Conservation (phyloP, 2,888 invertebrate species). For the Parasteatoda lunata region DNA sequence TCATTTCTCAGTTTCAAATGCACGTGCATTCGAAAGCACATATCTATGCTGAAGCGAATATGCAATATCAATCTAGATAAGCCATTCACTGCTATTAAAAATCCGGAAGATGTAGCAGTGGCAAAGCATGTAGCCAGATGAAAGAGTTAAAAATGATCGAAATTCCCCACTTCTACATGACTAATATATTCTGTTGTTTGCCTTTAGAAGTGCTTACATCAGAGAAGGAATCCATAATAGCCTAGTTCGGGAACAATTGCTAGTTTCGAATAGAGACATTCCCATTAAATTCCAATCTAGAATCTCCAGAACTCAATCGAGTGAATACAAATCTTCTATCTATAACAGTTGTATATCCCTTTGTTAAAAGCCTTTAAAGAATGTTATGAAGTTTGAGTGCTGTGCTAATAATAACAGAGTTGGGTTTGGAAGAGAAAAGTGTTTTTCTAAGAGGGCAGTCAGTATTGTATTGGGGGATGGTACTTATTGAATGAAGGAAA, state of each 20-base stretch:
- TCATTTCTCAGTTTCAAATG: too few species aligned
- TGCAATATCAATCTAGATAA: background rate
- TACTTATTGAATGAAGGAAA: constrained; percentile 19
- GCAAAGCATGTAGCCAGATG: constrained; percentile 41
- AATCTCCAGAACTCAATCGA: constrained; percentile 59
- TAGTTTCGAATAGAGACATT: constrained; percentile 33
- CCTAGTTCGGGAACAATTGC: constrained; percentile 6
- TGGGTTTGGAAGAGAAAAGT: constrained; percentile 34
- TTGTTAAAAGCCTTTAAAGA: constrained; percentile 36
- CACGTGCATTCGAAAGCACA: background rate
- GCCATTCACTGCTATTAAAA: constrained; percentile 28
- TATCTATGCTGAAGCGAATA: background rate
- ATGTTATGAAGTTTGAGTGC: constrained; percentile 54
- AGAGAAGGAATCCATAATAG: too few species aligned
- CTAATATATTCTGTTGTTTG: constrained; percentile 63
- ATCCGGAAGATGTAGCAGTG: constrained; percentile 20
- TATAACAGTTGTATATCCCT: constrained; percentile 9
- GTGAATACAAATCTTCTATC: constrained; percentile 37
- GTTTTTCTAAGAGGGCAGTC: constrained; percentile 56
- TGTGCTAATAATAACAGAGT: constrained; percentile 62
- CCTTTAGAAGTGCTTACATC: constrained; percentile 40
- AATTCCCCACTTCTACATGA: constrained; percentile 27
- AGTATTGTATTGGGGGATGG: constrained; percentile 15
- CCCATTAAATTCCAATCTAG: constrained; percentile 55
- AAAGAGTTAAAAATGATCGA: constrained; percentile 57